Percentiles rank a stretch among this genome's conserved stretches.
Evolutionary conservation across 2,888 invertebrate genomes (phyloP).

Genomic region (Zelleria hepariella): DNA sequence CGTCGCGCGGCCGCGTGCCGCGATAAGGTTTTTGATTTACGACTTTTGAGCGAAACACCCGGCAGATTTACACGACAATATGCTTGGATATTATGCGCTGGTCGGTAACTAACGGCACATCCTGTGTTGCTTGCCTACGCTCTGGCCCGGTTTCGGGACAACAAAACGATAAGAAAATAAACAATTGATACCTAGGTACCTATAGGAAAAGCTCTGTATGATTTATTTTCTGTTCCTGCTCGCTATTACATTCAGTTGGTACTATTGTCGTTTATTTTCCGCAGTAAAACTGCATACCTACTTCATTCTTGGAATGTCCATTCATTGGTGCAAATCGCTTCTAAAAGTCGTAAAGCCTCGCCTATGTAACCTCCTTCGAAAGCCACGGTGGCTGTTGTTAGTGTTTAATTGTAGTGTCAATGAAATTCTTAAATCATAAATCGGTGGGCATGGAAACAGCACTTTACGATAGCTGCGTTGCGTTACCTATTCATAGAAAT

Average conservation of each 20-base stretch:
- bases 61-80: slow-evolving; percentile 37
- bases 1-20: slow-evolving; percentile 34
- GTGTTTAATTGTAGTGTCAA: background rate
- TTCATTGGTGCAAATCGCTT: background rate
- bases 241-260: background rate
- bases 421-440: background rate
- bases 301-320: slow-evolving; percentile 9
- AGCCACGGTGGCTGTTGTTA: background rate
- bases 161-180: background rate
- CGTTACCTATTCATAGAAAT: background rate
- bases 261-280: background rate
- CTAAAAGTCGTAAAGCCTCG: background rate
- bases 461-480: background rate
- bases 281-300: background rate
- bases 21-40: slow-evolving; percentile 64
- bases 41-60: slow-evolving; percentile 53
- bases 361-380: too few relatives aligned
- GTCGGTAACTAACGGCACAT: slow-evolving; percentile 11
- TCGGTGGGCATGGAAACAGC: background rate
- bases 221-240: background rate
- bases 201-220: background rate
- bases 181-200: background rate
- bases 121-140: slow-evolving; percentile 10
- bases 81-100: slow-evolving; percentile 11
- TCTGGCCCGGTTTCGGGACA: background rate